phyloP scores from a whole-genome alignment of 2,888 invertebrate species.

The Andrena bucephala region DNA sequence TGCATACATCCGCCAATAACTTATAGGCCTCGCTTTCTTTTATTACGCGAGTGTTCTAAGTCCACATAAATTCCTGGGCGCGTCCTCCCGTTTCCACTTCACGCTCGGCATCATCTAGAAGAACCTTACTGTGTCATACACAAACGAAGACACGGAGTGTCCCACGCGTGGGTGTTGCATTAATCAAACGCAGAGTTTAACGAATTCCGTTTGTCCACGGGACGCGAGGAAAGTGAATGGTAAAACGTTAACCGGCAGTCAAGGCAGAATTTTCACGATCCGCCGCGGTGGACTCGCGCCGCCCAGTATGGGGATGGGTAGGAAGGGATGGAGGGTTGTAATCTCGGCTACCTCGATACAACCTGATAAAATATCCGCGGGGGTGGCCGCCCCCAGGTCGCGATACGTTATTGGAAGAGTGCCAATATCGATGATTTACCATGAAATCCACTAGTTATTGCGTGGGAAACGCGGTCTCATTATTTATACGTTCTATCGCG shows the following conservation, averaged over 20 bases:
- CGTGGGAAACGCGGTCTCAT: constrained; percentile 75
- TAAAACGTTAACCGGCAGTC: constrained; percentile 12
- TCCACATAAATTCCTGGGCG: background rate
- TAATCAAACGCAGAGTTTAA: background rate
- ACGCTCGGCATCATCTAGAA: background rate
- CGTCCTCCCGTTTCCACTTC: background rate
- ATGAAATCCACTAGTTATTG: constrained; percentile 77
- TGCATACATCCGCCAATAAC: no score
- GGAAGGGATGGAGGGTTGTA: constrained; percentile 6
- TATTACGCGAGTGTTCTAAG: no score
- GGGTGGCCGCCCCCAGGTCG: constrained; percentile 19
- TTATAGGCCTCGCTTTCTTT: no score
- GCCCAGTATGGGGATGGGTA: background rate
- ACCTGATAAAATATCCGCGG: constrained; percentile 55
- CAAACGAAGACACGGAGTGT: background rate
- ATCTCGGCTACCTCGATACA: constrained; percentile 51
- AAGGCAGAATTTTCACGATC: constrained; percentile 18
- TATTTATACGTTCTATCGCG: constrained; percentile 76
- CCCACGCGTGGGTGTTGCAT: background rate
- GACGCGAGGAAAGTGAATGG: background rate
- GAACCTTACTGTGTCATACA: background rate
- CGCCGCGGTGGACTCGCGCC: background rate
- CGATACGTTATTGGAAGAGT: constrained; percentile 62
- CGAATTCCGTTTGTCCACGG: constrained; percentile 10
- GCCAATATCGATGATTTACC: constrained; percentile 82